Base-by-base conservation (phyloP, 2,113 vertebrate species). In the Elaphurus davidianus region DNA sequence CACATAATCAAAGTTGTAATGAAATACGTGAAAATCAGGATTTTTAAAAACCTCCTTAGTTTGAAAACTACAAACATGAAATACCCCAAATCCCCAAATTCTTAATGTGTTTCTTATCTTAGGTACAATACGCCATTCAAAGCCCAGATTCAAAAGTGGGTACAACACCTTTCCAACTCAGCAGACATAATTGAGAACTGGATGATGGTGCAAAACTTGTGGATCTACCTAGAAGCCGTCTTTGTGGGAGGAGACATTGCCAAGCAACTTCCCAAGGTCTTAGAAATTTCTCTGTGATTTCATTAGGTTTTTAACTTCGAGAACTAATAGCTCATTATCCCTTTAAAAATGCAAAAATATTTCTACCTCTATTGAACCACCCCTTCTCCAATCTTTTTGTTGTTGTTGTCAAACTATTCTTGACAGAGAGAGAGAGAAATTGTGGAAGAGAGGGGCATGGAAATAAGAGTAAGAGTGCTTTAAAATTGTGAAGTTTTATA, bases 141-240 rank as follows among this genome's bases (percentile, higher is more conserved):
- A 99, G 96, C 97, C n/a, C 99, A 99, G 98, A 99, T 99, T 98
- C 99, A 99, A 97, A 99, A 99, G 90, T 99, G 99, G 99, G 99
- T 99, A 59, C 99, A 99, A 64, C 99, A 99, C 97, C 99, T 99
- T 83, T 99, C 99, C 96, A 99, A 99, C 98, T 99, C 99, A 30
- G 99, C 99, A 4, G 99, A 99, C 97, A 99, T 99, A 59, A 99
- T 99, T 40, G 99, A 99, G 98, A 99, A 99, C 98, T 99, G 99
- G 99, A 99, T 99, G 99, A 99, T 98, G 0, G 99, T 99, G 28
- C 99, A 99, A 98, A 99, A 99, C 97, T 98, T 99, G 57, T 99
- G 99, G 99, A 99, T 99, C 98, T 99, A 99, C 97, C 99, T 99
- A 98, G 99, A 99, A 98, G 99, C 99, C 64, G 99, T 99, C 87